Evolutionary conservation across 2,797 vertebrate genomes (phyloP), one percentile per base, ranked within the genome.

Genomic region (Cyclopterus lumpus): DNA sequence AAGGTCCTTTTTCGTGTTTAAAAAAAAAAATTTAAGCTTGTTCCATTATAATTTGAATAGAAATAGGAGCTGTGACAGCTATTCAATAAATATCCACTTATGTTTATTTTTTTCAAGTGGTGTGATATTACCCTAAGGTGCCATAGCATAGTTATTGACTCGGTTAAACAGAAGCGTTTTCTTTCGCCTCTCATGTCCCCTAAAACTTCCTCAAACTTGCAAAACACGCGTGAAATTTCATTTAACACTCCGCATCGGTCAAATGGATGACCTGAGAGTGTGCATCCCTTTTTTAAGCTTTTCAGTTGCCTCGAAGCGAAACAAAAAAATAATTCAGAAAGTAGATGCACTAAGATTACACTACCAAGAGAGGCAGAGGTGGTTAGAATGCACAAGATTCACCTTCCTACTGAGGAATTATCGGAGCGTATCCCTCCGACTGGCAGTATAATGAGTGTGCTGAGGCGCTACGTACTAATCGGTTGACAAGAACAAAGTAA

Each of bases 11-110:
- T 63, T n/a, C 60, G 79, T 81, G 60, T 73, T 24, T 67, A n/a
- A n/a, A n/a, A n/a, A n/a, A n/a, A n/a, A n/a, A n/a, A n/a, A n/a
- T 24, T 5, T 51, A 77, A 71, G 60, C n/a, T 69, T 72, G 83
- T 88, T 85, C 86, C 71, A 86, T 84, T 82, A 84, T 75, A 83
- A 65, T 81, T 81, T 77, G 77, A 80, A 84, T 72, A 84, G 81
- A 84, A 90, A 84, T 40, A 70, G 62, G 57, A 87, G 78, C 80
- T 28, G 22, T 69, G 86, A 90, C 86, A 91, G 86, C 67, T 85
- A 87, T 79, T 93, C 91, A 93, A 94, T 93, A 93, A 91, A 91
- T 91, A 90, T 84, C 89, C 89, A 91, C 84, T 93, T 89, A 84
- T 88, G 87, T 2, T 54, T 85, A 86, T 79, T 91, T 86, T 79